phyloP scores from a whole-genome alignment of 2,113 vertebrate genomes.

The Carollia perspicillata region DNA sequence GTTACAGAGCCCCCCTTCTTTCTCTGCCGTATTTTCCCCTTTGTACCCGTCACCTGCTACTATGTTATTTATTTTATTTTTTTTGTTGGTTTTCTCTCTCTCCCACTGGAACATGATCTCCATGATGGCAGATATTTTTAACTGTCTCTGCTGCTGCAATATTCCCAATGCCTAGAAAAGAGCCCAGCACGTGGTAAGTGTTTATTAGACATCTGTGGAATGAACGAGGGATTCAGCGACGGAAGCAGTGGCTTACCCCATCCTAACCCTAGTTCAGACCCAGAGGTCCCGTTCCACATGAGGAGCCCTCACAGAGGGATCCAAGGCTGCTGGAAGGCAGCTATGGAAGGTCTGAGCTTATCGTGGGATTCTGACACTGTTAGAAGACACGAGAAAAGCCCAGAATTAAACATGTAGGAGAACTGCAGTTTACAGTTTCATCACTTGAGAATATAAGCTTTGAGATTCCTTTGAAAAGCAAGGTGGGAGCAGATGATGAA shows the following conservation, averaged over 20 bases:
- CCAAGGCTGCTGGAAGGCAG: neutral
- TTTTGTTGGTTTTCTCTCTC: neutral
- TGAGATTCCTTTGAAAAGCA: conserved; percentile 41
- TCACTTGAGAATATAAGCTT: neutral
- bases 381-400: neutral
- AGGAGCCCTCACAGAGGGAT: neutral
- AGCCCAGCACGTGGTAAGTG: neutral
- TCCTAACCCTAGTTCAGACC: neutral
- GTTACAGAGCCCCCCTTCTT: neutral
- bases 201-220: neutral
- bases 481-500: neutral
- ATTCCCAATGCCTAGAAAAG: neutral
- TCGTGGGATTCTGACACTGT: accelerated
- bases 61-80: neutral
- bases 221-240: neutral
- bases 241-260: neutral
- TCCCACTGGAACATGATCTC: neutral
- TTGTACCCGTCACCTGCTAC: neutral
- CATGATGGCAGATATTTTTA: neutral
- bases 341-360: accelerated
- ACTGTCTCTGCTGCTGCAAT: neutral
- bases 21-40: neutral
- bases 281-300: neutral
- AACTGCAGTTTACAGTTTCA: conserved; percentile 27
- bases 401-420: neutral